Evolutionary conservation across 1,140 invertebrate genomes (phyloP).

Genomic region (Antheraea pernyi): DNA sequence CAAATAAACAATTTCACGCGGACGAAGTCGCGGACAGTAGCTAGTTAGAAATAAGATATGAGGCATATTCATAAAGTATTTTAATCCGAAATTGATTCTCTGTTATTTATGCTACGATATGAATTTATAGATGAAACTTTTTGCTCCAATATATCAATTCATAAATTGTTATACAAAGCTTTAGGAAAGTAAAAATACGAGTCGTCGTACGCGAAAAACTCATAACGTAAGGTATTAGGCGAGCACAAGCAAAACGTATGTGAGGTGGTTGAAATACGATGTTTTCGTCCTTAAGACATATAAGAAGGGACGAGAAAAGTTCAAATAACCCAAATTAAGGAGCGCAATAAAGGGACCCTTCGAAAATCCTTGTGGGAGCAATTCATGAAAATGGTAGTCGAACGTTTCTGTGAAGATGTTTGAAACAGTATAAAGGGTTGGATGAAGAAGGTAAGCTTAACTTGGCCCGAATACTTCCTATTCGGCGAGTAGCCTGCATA

Average conservation of each 20-base stretch:
- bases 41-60: too few relatives aligned
- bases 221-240: conserved; percentile 30
- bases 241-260: conserved; percentile 22
- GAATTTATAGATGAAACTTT: background rate
- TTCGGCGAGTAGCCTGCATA: background rate
- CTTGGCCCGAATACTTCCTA: background rate
- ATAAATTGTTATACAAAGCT: background rate
- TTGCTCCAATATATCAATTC: background rate
- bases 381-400: conserved; percentile 59
- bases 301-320: conserved; percentile 52
- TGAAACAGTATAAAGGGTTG: conserved; percentile 45
- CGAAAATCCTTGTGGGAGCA: conserved; percentile 56
- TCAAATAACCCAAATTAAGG: conserved; percentile 64
- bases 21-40: too few relatives aligned
- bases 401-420: conserved; percentile 48
- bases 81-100: background rate
- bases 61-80: background rate
- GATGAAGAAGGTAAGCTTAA: conserved; percentile 32
- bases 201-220: conserved; percentile 14
- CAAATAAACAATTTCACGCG: too few relatives aligned
- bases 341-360: conserved; percentile 60
- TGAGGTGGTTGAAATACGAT: conserved; percentile 34
- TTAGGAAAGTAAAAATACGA: background rate
- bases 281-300: conserved; percentile 44
- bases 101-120: background rate